phyloP scores from a whole-genome alignment of 1,140 invertebrate species.

The Pseudachorutes palmiensis region DNA sequence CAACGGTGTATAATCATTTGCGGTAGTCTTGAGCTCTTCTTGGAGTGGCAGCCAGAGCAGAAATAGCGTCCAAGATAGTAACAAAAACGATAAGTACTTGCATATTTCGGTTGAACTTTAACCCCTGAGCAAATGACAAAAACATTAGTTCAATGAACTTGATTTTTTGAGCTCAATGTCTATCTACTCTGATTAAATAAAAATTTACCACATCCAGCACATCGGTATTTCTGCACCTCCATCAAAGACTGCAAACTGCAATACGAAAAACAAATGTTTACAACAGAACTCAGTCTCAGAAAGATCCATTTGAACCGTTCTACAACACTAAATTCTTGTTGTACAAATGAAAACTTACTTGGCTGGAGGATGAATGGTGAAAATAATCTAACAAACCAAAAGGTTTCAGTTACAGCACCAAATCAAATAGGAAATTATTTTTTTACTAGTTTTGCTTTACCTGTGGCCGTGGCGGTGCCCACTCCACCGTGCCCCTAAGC shows the following conservation, averaged over 20 bases:
- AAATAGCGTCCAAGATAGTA: constrained; percentile 80
- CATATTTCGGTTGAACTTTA: constrained; percentile 61
- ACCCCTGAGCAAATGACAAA: constrained; percentile 51
- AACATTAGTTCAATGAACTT: background rate
- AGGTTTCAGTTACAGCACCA: background rate
- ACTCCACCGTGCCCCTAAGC: constrained; percentile 64
- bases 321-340: no score
- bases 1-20: constrained; percentile 65
- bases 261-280: constrained; percentile 39
- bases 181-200: no score
- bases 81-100: constrained; percentile 67
- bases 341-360: constrained; percentile 58
- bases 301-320: background rate
- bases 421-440: background rate
- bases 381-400: constrained; percentile 53
- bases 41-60: constrained; percentile 78
- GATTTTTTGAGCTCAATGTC: background rate
- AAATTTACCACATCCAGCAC: constrained; percentile 68
- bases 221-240: constrained; percentile 68
- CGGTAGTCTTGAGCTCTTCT: constrained; percentile 65
- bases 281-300: background rate
- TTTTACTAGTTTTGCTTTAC: background rate
- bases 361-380: constrained; percentile 61
- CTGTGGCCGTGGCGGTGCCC: constrained; percentile 76
- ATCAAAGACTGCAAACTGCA: constrained; percentile 56